Conservation (phyloP, 2,888 invertebrate species). For the Hyalella azteca region DNA sequence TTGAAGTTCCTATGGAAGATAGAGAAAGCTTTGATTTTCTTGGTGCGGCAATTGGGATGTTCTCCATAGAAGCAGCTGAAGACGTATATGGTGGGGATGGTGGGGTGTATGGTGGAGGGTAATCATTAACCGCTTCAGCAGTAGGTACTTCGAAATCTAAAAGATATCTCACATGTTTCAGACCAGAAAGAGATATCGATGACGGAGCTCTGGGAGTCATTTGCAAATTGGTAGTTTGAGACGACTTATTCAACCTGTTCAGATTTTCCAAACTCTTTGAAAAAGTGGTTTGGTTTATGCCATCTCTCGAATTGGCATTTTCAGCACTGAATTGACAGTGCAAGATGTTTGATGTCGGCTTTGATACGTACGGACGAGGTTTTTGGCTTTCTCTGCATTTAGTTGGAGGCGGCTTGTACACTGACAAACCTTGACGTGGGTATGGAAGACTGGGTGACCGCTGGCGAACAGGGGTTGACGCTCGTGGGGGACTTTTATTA, state of each 20-base stretch:
- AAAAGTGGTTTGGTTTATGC: not conserved
- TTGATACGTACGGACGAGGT: not conserved
- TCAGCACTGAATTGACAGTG: conserved; percentile 6
- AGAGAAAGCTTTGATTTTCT: too few relatives aligned
- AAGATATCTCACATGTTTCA: not conserved
- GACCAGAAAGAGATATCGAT: not conserved
- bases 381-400: not conserved
- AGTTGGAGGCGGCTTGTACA: not conserved
- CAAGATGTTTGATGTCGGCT: not conserved
- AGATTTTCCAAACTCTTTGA: conserved; percentile 6
- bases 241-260: not conserved
- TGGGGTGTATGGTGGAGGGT: conserved; percentile 32
- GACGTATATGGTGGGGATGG: not conserved
- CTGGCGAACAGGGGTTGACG: not conserved
- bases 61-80: not conserved
- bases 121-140: conserved; percentile 21
- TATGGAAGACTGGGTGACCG: not conserved
- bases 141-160: conserved; percentile 2
- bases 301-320: not conserved
- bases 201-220: not conserved
- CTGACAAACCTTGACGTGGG: not conserved
- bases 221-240: not conserved
- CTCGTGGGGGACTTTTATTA: too few relatives aligned
- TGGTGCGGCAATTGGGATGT: not conserved
- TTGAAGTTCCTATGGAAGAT: too few relatives aligned